Percentiles rank a stretch among this genome's conserved stretches.
These are phyloP conservation scores for Enteromius anoplus DNA, from an alignment of 2,797 vertebrate species.

Conservation along the genomic window DNA sequence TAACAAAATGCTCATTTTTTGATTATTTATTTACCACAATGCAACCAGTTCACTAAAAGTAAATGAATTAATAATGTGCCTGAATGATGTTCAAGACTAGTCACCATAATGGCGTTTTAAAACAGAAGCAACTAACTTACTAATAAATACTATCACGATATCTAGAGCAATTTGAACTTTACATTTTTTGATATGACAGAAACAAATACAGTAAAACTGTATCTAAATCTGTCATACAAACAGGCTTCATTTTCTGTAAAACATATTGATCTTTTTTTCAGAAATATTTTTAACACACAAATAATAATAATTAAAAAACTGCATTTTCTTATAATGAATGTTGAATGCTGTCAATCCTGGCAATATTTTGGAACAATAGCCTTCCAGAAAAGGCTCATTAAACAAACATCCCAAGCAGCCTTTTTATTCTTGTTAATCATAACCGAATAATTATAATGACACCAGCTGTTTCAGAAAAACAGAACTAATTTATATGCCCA, in stretches of 20 bases:
- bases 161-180: background rate
- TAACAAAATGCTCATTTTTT: background rate
- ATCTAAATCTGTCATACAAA: background rate
- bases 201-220: background rate
- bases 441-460: conserved; percentile 12
- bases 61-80: background rate
- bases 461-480: conserved; percentile 38
- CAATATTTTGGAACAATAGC: background rate
- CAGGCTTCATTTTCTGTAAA: background rate
- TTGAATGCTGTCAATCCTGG: background rate
- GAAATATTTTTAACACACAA: background rate
- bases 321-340: background rate
- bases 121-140: background rate
- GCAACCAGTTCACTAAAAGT: background rate
- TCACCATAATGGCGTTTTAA: background rate
- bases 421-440: conserved; percentile 42
- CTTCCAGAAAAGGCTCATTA: conserved; percentile 23
- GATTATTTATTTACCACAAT: background rate
- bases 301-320: no score
- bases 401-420: conserved; percentile 15
- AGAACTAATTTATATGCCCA: conserved; percentile 47
- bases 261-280: background rate
- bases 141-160: background rate
- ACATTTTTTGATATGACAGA: background rate
- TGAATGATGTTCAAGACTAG: background rate